These are phyloP conservation scores for Kradibia gibbosae DNA, from an alignment of 1,140 invertebrate genomes.

Conservation along the genomic window DNA sequence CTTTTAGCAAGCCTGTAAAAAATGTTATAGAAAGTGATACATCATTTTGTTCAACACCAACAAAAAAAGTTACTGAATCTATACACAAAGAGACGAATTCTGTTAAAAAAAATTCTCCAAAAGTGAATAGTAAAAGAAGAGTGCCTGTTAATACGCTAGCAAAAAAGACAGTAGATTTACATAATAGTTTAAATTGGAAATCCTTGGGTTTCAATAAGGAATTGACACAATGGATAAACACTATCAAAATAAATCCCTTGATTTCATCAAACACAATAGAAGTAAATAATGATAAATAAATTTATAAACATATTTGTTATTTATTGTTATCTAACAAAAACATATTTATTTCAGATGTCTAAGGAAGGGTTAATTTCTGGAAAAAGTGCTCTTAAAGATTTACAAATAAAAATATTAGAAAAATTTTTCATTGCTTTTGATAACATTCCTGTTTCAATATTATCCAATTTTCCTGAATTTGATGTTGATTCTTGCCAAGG, in stretches of 20 bases:
- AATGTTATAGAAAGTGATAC: constrained; percentile 20
- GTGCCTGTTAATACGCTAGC: neutral
- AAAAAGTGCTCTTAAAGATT: constrained; percentile 56
- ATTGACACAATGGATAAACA: constrained; percentile 49
- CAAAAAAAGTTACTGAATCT: neutral
- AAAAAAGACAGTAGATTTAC: neutral
- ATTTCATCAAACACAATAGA: constrained; percentile 20
- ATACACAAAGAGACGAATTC: neutral
- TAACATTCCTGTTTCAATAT: constrained; percentile 62
- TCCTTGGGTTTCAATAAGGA: constrained; percentile 50
- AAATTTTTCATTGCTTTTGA: constrained; percentile 62
- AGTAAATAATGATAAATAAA: constrained; percentile 18
- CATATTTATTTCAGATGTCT: constrained; percentile 55
- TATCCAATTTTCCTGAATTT: constrained; percentile 66
- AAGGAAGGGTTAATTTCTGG: constrained; percentile 57
- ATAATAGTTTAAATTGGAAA: constrained; percentile 39
- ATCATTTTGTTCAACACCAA: neutral
- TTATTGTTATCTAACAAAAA: neutral
- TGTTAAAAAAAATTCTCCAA: constrained; percentile 4
- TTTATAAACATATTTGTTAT: neutral
- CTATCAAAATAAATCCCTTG: constrained; percentile 41
- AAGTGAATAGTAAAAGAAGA: neutral
- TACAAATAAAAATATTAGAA: constrained; percentile 65
- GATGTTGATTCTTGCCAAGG: constrained; percentile 56
- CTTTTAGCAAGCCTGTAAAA: neutral